Evolutionary conservation across 2,797 vertebrate species (phyloP).

Genomic region (Erpetoichthys calabaricus): DNA sequence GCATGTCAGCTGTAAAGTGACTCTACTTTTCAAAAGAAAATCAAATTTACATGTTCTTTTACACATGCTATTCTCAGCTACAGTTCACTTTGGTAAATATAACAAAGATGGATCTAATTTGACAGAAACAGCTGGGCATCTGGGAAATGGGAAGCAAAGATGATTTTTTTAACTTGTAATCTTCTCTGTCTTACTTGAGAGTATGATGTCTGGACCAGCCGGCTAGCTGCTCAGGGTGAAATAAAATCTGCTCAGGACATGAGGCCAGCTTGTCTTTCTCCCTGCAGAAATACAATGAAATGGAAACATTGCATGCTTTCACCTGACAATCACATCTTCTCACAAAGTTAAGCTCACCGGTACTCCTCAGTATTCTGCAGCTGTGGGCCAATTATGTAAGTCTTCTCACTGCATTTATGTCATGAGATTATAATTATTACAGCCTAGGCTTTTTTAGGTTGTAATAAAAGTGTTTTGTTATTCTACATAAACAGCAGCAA

Average conservation of each 20-base stretch:
- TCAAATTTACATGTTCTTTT: neutral
- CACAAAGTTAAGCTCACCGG: too few species aligned
- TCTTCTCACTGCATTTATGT: too few species aligned
- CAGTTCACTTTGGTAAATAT: constrained; percentile 20
- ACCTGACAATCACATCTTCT: neutral
- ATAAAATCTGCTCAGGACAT: constrained; percentile 22
- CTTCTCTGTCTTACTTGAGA: too few species aligned
- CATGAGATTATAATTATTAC: too few species aligned
- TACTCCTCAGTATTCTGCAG: too few species aligned
- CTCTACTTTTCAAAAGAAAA: neutral
- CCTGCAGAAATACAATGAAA: constrained; percentile 36
- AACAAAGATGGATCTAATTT: constrained; percentile 22
- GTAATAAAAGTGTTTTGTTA: too few species aligned
- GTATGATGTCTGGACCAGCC: too few species aligned
- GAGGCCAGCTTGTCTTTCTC: constrained; percentile 32
- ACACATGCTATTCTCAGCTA: constrained; percentile 18
- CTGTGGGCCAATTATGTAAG: too few species aligned
- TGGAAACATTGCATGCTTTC: constrained; percentile 29
- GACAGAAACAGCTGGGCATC: constrained; percentile 21
- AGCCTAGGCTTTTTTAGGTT: too few species aligned
- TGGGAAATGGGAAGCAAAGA: neutral
- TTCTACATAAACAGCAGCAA: too few species aligned
- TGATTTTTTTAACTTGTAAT: too few species aligned
- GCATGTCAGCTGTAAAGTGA: neutral
- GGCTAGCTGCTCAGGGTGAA: constrained; percentile 21